Conservation (phyloP, 2,797 vertebrate species). For the Cryptoprocta ferox region DNA sequence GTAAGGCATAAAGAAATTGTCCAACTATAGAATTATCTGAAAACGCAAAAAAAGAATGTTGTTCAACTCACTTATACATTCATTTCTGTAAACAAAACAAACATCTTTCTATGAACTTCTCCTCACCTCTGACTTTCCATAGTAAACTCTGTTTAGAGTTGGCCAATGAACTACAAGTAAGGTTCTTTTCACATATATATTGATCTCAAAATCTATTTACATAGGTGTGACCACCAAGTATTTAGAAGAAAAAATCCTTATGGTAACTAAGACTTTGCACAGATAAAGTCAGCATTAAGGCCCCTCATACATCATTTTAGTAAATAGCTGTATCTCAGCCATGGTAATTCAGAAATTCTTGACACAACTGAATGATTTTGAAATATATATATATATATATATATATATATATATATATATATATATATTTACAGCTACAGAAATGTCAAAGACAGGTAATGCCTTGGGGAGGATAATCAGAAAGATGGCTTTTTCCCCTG, state of each 20-base stretch:
- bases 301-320: neutral
- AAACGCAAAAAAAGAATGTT: neutral
- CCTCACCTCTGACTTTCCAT: neutral
- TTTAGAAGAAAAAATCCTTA: neutral
- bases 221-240: neutral
- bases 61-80: neutral
- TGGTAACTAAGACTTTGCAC: neutral
- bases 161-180: neutral
- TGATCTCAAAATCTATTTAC: neutral
- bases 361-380: neutral
- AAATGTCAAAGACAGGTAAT: neutral
- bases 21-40: neutral
- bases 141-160: neutral
- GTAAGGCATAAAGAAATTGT: neutral
- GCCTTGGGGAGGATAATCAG: neutral
- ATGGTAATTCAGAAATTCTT: neutral
- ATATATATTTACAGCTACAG: neutral
- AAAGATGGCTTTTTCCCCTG: neutral
- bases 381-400: constrained; percentile 14
- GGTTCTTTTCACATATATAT: neutral
- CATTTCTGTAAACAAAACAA: neutral
- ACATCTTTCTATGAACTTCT: neutral
- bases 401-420: too few species aligned
- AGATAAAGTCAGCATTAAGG: neutral
- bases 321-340: neutral